These are phyloP conservation scores for Pristionchus mayeri DNA, from an alignment of 2,888 invertebrate species.

Conservation along the genomic window DNA sequence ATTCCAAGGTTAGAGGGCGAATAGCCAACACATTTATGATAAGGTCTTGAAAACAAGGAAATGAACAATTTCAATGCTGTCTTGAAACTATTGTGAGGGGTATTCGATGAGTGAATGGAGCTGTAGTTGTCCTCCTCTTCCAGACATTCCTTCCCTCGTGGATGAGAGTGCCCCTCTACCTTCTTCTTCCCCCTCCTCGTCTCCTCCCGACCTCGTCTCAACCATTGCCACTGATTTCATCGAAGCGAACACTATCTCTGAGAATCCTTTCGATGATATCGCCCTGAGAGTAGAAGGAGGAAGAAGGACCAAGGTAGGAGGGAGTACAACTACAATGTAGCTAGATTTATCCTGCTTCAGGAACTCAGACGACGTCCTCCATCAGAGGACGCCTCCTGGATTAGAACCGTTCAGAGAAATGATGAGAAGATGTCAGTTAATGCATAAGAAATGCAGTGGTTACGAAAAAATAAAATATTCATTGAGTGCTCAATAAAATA, in stretches of 20 bases:
- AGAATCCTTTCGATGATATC: constrained; percentile 47
- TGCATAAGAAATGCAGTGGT: too few relatives aligned
- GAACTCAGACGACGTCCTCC: not conserved
- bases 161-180: constrained; percentile 1
- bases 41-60: not conserved
- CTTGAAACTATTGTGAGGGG: not conserved
- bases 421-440: not conserved
- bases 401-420: not conserved
- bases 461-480: not conserved
- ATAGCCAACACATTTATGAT: too few relatives aligned
- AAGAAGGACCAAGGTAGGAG: not conserved
- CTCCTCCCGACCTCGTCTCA: not conserved
- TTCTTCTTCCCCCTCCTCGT: not conserved
- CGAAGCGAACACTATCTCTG: not conserved
- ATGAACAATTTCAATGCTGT: too few relatives aligned
- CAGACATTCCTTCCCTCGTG: not conserved
- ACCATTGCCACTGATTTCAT: not conserved
- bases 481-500: not conserved
- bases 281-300: not conserved
- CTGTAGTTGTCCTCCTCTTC: too few relatives aligned
- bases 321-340: too few relatives aligned
- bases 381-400: not conserved
- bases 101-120: not conserved
- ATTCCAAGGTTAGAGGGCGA: not conserved
- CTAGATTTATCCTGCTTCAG: not conserved